Base-by-base conservation (phyloP, 2,113 vertebrate species). In the Calyptomena viridis region DNA sequence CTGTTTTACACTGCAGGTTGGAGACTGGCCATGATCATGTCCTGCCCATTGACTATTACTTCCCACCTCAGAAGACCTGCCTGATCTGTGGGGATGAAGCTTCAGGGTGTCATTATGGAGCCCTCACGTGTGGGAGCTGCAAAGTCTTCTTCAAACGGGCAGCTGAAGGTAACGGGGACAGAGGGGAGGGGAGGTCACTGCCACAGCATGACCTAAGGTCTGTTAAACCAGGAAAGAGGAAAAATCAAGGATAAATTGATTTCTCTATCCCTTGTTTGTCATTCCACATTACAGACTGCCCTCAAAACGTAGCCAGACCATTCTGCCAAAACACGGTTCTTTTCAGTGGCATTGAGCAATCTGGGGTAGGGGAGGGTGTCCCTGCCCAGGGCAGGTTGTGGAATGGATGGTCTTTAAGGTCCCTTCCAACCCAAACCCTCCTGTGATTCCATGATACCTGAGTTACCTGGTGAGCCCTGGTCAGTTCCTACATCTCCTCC, bases 61-160 rank as follows among this genome's bases (percentile, higher is more conserved):
- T 99, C 71, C 99, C 99, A 22, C 99, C 99, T 12, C 99, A 99
- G 92, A 99, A 99, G 97, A 99, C 98, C 16, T 99, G 99, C 81
- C 97, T 99, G 88, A 99, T 99, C 96, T 99, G 99, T 84, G 99
- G 99, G 5, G 99, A 99, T 47, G 99, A 99, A 97, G 99, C 99
- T 0, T 99, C 99, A 5, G 99, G 99, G 39, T 99, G 99, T 96
- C 99, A 99, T 94, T 99, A 99, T 2, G 99, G 99, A 49, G 99
- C 99, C 3, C 99, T 99, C 93, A 99, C 99, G 16, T 99, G 99
- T 46, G 99, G 99, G 69, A 99, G 99, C 98, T 99, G 99, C 98
- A 99, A 99, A 91, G 99, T 99, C 92, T 99, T 99, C 98, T 99
- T 99, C 98, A 99, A 99, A 97, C 98, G 99, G 96, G 99, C 99